phyloP scores from a whole-genome alignment of 1,140 invertebrate species.

The Lepidostoma basale region DNA sequence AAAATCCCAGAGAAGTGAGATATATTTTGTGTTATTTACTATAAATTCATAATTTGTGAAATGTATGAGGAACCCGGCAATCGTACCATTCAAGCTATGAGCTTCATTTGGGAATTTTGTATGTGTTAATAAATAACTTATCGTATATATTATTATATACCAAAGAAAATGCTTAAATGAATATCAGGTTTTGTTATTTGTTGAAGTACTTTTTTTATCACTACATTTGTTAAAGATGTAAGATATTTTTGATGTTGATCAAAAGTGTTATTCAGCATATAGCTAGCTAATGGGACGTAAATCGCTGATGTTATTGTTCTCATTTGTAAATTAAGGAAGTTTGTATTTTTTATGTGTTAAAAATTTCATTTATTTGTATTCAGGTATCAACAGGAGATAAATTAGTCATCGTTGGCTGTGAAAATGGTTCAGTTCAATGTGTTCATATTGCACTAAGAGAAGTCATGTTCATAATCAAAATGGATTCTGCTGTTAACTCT shows the following conservation, averaged over 20 bases:
- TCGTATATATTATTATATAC: too few relatives aligned
- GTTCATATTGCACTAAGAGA: slow-evolving; percentile 64
- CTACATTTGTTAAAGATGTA: too few relatives aligned
- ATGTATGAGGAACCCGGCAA: too few relatives aligned
- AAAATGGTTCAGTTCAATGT: slow-evolving; percentile 65
- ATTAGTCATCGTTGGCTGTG: slow-evolving; percentile 67
- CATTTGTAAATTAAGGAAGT: neutral
- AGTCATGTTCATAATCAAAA: slow-evolving; percentile 52
- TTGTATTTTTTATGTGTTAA: neutral
- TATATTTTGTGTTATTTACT: neutral
- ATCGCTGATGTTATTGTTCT: neutral
- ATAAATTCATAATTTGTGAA: too few relatives aligned
- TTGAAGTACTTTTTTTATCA: too few relatives aligned
- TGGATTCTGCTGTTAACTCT: slow-evolving; percentile 62
- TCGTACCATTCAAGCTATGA: too few relatives aligned
- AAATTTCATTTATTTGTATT: slow-evolving; percentile 48
- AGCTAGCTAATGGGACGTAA: neutral
- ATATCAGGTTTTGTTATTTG: too few relatives aligned
- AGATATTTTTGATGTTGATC: too few relatives aligned
- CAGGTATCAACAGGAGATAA: slow-evolving; percentile 72
- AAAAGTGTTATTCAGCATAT: too few relatives aligned
- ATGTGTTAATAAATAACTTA: too few relatives aligned
- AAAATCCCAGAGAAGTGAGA: slow-evolving; percentile 56
- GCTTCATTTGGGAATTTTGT: too few relatives aligned
- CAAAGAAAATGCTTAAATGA: too few relatives aligned